Evolutionary conservation across 2,113 vertebrate genomes (phyloP).

Genomic region (Tapirus terrestris): DNA sequence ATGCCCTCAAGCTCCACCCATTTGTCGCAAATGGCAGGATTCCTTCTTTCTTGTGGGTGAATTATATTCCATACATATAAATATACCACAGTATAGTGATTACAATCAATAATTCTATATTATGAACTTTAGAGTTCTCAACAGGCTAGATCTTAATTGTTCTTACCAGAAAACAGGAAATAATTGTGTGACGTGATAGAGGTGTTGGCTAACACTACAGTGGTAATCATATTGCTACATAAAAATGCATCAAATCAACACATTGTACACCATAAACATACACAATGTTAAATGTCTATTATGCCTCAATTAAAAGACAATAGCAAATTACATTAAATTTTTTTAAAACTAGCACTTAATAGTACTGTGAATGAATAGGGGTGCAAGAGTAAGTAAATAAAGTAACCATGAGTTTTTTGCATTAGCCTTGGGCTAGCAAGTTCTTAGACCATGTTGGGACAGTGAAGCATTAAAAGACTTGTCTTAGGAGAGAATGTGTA

Average conservation of each 20-base stretch:
- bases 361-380: neutral
- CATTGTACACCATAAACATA: neutral
- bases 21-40: neutral
- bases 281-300: neutral
- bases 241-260: neutral
- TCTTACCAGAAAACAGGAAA: neutral
- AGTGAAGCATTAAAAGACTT: neutral
- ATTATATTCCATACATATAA: neutral
- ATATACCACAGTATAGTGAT: neutral
- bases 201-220: neutral
- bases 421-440: neutral
- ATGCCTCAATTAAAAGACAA: neutral
- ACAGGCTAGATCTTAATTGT: neutral
- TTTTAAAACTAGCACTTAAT: neutral
- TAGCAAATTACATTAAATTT: neutral
- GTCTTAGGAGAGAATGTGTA: neutral
- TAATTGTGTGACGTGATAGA: neutral
- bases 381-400: neutral
- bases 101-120: neutral
- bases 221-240: neutral
- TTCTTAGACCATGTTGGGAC: neutral
- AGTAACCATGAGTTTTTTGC: neutral
- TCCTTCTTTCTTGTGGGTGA: neutral
- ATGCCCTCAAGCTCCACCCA: neutral
- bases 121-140: neutral